Percentiles rank a stretch among this genome's conserved stretches.
phyloP scores from a whole-genome alignment of 2,797 vertebrate species.

The Corythornis leucogaster region DNA sequence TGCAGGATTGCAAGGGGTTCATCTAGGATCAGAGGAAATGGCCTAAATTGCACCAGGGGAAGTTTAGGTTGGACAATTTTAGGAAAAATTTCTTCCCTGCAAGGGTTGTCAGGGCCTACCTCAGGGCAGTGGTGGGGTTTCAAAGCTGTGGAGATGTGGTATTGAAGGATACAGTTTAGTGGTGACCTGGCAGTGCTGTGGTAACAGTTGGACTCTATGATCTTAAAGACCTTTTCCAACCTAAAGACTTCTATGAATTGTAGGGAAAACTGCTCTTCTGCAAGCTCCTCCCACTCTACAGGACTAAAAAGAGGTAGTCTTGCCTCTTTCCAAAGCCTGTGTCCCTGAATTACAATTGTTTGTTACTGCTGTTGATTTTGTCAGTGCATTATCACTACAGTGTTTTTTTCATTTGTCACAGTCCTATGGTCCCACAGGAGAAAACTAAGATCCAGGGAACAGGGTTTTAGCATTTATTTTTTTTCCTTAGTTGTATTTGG shows the following conservation, averaged over 20 bases:
- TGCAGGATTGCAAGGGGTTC: background rate
- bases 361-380: background rate
- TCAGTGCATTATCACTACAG: background rate
- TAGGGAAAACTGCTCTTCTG: background rate
- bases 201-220: too few species aligned
- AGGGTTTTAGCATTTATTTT: background rate
- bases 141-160: background rate
- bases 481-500: background rate
- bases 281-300: background rate
- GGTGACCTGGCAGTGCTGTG: background rate
- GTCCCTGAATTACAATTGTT: accelerated
- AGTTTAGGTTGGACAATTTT: background rate
- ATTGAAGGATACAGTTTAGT: background rate
- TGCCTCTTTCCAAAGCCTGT: background rate
- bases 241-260: background rate
- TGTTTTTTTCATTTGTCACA: background rate
- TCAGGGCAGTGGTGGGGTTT: background rate
- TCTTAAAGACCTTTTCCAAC: too few species aligned
- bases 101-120: background rate
- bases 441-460: background rate
- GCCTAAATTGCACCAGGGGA: too few species aligned
- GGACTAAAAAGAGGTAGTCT: background rate
- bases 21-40: background rate
- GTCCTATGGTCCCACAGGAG: background rate
- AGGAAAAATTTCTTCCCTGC: background rate